phyloP scores from a whole-genome alignment of 2,888 invertebrate genomes.

The Eupeodes luniger region DNA sequence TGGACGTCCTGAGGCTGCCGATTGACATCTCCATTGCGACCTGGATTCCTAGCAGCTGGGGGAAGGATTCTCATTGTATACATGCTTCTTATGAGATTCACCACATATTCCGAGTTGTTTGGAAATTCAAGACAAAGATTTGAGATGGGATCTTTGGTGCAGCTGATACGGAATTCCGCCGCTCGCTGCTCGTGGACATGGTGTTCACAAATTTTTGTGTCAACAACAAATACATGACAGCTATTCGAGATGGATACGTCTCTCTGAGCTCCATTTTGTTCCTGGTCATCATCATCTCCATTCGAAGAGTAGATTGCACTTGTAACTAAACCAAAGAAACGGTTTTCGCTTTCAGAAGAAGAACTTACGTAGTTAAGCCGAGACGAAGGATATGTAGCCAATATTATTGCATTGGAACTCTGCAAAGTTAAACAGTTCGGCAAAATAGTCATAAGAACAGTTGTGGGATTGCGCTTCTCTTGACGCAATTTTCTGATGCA shows the following conservation, averaged over 20 bases:
- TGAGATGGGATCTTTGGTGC: constrained; percentile 91
- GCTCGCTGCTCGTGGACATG: constrained; percentile 91
- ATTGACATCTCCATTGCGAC: constrained; percentile 59
- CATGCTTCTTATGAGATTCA: constrained; percentile 90
- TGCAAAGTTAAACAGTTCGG: constrained; percentile 92
- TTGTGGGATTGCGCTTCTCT: constrained; percentile 93
- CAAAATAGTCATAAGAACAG: constrained; percentile 93
- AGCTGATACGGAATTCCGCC: constrained; percentile 92
- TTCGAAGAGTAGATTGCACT: constrained; percentile 87
- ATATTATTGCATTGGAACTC: constrained; percentile 90
- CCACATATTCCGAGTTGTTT: constrained; percentile 91
- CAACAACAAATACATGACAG: constrained; percentile 97
- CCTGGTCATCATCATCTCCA: constrained; percentile 82
- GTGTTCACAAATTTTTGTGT: constrained; percentile 93
- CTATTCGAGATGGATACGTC: constrained; percentile 91
- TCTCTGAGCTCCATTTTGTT: constrained; percentile 64
- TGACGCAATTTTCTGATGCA: constrained; percentile 95
- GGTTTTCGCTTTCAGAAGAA: constrained; percentile 94
- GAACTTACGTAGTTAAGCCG: constrained; percentile 95
- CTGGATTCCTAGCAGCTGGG: constrained; percentile 81
- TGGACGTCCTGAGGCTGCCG: constrained; percentile 76
- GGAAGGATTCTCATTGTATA: constrained; percentile 87
- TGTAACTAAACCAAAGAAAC: constrained; percentile 97
- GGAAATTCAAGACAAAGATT: constrained; percentile 96
- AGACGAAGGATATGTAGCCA: constrained; percentile 94